A percentile compares a stretch with the other conserved stretches of the same genome.
phyloP scores from a whole-genome alignment of 2,888 invertebrate genomes.

The Caenorhabditis panamensis region DNA sequence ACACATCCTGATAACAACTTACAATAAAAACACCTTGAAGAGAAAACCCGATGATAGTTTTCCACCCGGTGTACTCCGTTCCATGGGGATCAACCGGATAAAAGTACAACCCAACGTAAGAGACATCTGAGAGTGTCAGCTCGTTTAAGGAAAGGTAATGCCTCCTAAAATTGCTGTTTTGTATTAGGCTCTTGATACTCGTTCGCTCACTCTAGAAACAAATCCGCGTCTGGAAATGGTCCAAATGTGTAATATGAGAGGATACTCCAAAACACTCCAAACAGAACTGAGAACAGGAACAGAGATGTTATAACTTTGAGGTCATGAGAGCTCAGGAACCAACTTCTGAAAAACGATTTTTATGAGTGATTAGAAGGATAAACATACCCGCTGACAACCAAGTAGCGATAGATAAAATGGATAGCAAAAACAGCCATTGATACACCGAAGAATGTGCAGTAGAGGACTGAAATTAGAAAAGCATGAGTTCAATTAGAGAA shows the following conservation, averaged over 20 bases:
- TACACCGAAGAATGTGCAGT: conserved; percentile 37
- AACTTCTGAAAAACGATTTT: conserved; percentile 9
- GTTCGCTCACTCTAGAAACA: conserved; percentile 14
- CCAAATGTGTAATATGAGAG: background rate
- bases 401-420: conserved; percentile 41
- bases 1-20: background rate
- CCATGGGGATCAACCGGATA: conserved; percentile 20
- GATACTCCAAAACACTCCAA: conserved; percentile 6
- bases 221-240: conserved; percentile 20
- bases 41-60: conserved; percentile 2
- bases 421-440: conserved; percentile 40
- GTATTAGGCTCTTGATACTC: background rate
- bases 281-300: background rate
- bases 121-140: conserved; percentile 13
- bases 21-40: conserved; percentile 20
- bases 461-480: conserved; percentile 12
- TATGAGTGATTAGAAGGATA: background rate
- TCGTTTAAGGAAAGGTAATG: conserved; percentile 13
- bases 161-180: conserved; percentile 5
- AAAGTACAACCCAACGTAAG: conserved; percentile 24
- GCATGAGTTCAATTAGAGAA: too few relatives aligned
- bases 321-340: background rate
- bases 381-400: conserved; percentile 22
- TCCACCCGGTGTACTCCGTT: conserved; percentile 11
- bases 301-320: background rate